A percentile compares a stretch with the other conserved stretches of the same genome.
phyloP scores from a whole-genome alignment of 2,888 invertebrate species.

The Tillus elongatus region DNA sequence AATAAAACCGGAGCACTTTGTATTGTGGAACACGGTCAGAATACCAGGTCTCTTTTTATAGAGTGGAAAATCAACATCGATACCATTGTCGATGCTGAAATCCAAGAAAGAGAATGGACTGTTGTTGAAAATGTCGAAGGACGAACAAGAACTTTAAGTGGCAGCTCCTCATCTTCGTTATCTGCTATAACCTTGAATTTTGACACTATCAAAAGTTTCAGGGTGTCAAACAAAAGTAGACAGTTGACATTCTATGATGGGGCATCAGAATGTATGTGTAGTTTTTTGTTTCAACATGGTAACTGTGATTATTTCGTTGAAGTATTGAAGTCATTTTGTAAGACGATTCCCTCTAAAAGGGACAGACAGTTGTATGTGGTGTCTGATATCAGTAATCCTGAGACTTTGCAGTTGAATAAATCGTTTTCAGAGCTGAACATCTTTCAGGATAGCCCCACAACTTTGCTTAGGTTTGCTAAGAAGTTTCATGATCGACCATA shows the following conservation, averaged over 20 bases:
- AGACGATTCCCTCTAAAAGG: constrained; percentile 58
- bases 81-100: constrained; percentile 65
- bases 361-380: constrained; percentile 67
- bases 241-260: constrained; percentile 56
- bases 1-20: constrained; percentile 58
- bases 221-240: constrained; percentile 39
- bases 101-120: constrained; percentile 78
- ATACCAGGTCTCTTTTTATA: constrained; percentile 45
- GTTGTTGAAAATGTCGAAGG: constrained; percentile 68
- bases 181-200: constrained; percentile 50
- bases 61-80: constrained; percentile 82
- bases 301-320: constrained; percentile 70
- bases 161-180: constrained; percentile 45
- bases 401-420: constrained; percentile 62
- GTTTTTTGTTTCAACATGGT: constrained; percentile 81
- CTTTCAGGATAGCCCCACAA: constrained; percentile 60
- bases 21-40: constrained; percentile 53
- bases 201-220: constrained; percentile 56
- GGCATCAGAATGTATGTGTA: constrained; percentile 62
- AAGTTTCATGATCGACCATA: constrained; percentile 63
- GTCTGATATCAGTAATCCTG: constrained; percentile 54
- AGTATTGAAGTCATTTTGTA: constrained; percentile 53
- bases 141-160: constrained; percentile 52
- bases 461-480: constrained; percentile 55
- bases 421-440: constrained; percentile 84